Evolutionary conservation across 2,797 vertebrate species (phyloP).

Genomic region (Lindbergichthys nudifrons): DNA sequence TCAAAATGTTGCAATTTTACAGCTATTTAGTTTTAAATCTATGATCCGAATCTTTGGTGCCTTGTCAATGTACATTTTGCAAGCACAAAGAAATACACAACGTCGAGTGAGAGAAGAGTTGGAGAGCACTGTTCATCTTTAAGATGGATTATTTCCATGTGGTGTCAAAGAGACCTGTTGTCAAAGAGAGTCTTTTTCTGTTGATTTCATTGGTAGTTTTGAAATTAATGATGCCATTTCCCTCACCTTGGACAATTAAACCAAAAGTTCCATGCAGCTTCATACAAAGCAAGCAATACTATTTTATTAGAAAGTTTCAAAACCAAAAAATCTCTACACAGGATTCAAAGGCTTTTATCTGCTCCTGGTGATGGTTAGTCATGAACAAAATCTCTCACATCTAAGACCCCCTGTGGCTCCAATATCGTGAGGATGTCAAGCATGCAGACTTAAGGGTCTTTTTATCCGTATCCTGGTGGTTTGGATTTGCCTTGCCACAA

Average conservation of each 20-base stretch:
- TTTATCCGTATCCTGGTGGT: slow-evolving; percentile 46
- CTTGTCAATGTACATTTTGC: neutral
- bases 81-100: slow-evolving; percentile 21
- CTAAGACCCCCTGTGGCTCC: slow-evolving; percentile 33
- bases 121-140: neutral
- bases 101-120: neutral
- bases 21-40: neutral
- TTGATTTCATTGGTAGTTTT: slow-evolving; percentile 37
- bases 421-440: slow-evolving; percentile 17
- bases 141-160: slow-evolving; percentile 41
- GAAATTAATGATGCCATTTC: slow-evolving; percentile 21
- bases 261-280: slow-evolving; percentile 6
- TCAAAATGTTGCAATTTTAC: neutral
- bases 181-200: slow-evolving; percentile 23
- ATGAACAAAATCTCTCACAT: slow-evolving; percentile 28
- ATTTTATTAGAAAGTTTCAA: slow-evolving; percentile 20
- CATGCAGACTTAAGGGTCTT: slow-evolving; percentile 37
- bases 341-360: slow-evolving; percentile 35
- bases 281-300: slow-evolving; percentile 5
- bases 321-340: slow-evolving; percentile 14
- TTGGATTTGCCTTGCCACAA: slow-evolving; percentile 44
- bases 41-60: neutral
- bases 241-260: slow-evolving; percentile 48
- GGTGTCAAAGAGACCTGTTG: slow-evolving; percentile 44
- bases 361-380: slow-evolving; percentile 23